Evolutionary conservation across 2,113 vertebrate genomes (phyloP), one percentile per base, ranked within the genome.

Genomic region (Dasyprocta punctata): DNA sequence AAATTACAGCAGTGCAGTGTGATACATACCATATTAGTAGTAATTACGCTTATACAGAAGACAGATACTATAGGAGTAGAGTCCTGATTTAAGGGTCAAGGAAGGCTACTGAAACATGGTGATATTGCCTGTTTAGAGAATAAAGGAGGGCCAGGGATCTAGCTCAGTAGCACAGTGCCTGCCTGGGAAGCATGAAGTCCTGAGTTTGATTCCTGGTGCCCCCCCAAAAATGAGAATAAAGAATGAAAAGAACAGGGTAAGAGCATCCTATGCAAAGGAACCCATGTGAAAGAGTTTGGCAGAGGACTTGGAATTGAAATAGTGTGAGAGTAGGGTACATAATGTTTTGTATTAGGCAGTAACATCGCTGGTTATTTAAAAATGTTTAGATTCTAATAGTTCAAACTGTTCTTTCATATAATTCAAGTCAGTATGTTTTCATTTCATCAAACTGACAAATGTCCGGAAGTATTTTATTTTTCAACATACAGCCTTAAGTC

Each of bases 301-400:
- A 61, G 47, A 56, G 47, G 41, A n/a, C 24, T 4, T n/a, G 24
- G 56, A 4, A 1, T 63, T 78, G 87, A 86, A 38, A 71, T 71
- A 71, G 17, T 71, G 5, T 86, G 49, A 67, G 52, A 47, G 12
- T 26, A 49, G 69, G 12, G 1, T 87, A 10, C 60, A 5, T 65
- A 49, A 28, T 67, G 69, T 83, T 38, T 71, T 24, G 24, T 90
- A 77, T 85, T 71, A 38, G 58, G 20, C 52, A 58, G 0, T 33
- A 82, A 73, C 7, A 82, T 54, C 56, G 6, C 52, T 93, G 71
- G 28, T 86, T 85, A 36, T 67, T 80, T 85, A 7, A 10, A 85
- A 95, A 81, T 95, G 47, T 81, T 89, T 92, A 54, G 56, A 77
- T 86, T 77, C 92, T 54, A 84, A 44, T 77, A 88, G 52, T 87